phyloP scores from a whole-genome alignment of 2,888 invertebrate species.

The Macrosoma leucophasiata region DNA sequence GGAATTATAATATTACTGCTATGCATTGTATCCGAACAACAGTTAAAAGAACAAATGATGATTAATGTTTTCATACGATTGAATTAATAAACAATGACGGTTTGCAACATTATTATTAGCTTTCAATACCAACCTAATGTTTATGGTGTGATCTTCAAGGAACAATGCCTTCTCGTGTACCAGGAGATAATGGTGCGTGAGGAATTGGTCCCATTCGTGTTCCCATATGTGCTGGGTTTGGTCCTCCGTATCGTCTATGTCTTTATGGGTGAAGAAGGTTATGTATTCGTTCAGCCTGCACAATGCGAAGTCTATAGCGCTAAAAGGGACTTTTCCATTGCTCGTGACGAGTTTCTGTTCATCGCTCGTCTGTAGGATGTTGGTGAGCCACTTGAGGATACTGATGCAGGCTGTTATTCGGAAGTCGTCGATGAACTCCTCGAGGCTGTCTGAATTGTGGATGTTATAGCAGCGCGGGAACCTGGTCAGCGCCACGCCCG shows the following conservation, averaged over 20 bases:
- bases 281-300: slow-evolving; percentile 86
- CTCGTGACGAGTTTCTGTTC: slow-evolving; percentile 72
- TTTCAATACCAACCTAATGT: slow-evolving; percentile 41
- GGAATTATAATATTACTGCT: too few species aligned
- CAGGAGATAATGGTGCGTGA: slow-evolving; percentile 80
- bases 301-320: slow-evolving; percentile 87
- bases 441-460: slow-evolving; percentile 86
- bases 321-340: slow-evolving; percentile 82
- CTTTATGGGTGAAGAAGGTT: slow-evolving; percentile 82
- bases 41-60: too few species aligned
- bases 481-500: slow-evolving; percentile 84
- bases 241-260: slow-evolving; percentile 84
- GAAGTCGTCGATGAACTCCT: slow-evolving; percentile 91
- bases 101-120: not conserved
- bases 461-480: slow-evolving; percentile 93
- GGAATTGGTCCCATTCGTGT: slow-evolving; percentile 93
- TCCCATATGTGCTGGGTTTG: slow-evolving; percentile 80
- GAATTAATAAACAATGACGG: not conserved
- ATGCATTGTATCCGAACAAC: too few species aligned
- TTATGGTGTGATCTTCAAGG: slow-evolving; percentile 50
- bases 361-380: slow-evolving; percentile 71
- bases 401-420: slow-evolving; percentile 92
- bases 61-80: not conserved
- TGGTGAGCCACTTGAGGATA: slow-evolving; percentile 85
- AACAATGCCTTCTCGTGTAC: slow-evolving; percentile 79